A percentile compares a stretch with the other conserved stretches of the same genome.
Evolutionary conservation across 2,113 vertebrate genomes (phyloP).

Genomic region (Ascaphus truei): DNA sequence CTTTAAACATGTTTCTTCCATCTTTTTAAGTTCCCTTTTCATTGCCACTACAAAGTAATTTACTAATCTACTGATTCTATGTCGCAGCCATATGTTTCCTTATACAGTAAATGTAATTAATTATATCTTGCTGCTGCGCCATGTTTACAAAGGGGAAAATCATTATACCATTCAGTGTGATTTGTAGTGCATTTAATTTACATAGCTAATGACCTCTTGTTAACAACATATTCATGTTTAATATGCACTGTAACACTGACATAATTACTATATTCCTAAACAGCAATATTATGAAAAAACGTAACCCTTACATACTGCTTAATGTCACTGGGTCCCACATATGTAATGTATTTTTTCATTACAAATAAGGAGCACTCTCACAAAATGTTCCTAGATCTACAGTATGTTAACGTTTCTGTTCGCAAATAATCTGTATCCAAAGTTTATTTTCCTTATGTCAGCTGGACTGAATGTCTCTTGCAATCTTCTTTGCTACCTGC

Average conservation of each 20-base stretch:
- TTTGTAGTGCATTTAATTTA: conserved; percentile 21
- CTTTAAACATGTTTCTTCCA: too few relatives aligned
- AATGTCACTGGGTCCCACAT: neutral
- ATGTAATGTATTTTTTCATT: neutral
- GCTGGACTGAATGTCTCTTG: too few relatives aligned
- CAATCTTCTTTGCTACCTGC: too few relatives aligned
- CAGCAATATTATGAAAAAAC: neutral
- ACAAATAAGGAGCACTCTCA: neutral
- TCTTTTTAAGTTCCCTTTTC: too few relatives aligned
- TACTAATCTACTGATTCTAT: neutral
- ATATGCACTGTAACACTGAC: neutral
- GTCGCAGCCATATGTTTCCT: neutral
- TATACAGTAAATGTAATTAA: neutral
- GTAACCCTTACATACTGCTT: neutral
- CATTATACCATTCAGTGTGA: conserved; percentile 17
- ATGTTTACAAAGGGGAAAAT: neutral
- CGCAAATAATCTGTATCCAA: too few relatives aligned
- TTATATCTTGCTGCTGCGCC: neutral
- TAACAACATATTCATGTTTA: conserved; percentile 21
- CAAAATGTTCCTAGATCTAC: too few relatives aligned
- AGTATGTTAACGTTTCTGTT: too few relatives aligned
- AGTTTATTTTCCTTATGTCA: too few relatives aligned
- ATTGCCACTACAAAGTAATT: neutral
- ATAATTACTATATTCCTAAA: conserved; percentile 13
- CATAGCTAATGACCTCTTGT: conserved; percentile 17